Base-by-base conservation (phyloP, 1,140 invertebrate species). In the Penaeus indicus region DNA sequence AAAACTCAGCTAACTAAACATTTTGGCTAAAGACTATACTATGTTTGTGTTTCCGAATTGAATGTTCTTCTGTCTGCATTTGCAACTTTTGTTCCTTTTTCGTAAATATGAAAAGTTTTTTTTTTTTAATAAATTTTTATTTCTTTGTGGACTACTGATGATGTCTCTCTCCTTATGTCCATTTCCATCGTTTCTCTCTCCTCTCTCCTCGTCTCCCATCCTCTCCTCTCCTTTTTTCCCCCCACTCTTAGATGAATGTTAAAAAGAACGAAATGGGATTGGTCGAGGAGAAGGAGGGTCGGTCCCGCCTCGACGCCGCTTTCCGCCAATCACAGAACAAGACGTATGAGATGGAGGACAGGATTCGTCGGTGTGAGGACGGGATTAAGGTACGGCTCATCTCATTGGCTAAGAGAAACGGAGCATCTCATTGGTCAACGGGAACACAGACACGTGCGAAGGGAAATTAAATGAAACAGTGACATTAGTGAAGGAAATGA, bases 241-340 rank as follows among this genome's bases (percentile, higher is more conserved):
- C 42, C 42, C 11, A 42, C 13, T 4, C 1, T 3, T 38, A 91
- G 90, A 77, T 91, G 75, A 86, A 90, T 38, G 38, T 91, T 5
- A 91, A 91, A 77, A 90, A 87, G 78, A 87, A 79, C n/a, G 91
- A 91, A 25, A 64, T 87, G 80, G 32, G 67, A 11, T 81, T 90
- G 32, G 90, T 72, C 1, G 91, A 91, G 84, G 91, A 91, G 89
- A 90, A 85, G 54, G 83, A 89, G 1, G 27, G n/a, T 3, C 13
- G 86, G 42, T 32, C 60, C 22, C 85, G 89, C 16, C 25, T 90
- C 42, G 90, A 91, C 67, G 32, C 25, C 5, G 61, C 83, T 1
- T 4, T 90, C 27, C 80, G 85, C 42, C 61, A 79, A 62, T 38
- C 90, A n/a, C 82, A 90, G 67, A 81, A 47, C 32, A 90, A 88